A percentile compares a stretch with the other conserved stretches of the same genome.
Conservation (phyloP, 2,888 invertebrate species). For the Brachyopa scutellaris region DNA sequence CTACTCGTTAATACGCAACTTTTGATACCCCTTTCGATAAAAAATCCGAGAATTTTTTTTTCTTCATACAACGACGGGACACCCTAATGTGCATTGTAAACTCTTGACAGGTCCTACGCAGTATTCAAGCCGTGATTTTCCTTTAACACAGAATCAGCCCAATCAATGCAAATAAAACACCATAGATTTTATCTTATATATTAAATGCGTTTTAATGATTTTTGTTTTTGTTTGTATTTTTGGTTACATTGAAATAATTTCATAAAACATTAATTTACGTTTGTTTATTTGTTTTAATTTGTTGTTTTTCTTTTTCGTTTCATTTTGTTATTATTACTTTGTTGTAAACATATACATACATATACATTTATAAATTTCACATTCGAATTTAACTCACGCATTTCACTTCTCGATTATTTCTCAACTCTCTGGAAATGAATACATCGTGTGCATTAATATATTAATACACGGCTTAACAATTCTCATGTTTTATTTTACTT, state of each 20-base stretch:
- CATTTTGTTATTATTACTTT: neutral
- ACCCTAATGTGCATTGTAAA: too few relatives aligned
- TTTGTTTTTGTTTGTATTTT: constrained; percentile 55
- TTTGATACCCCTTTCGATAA: too few relatives aligned
- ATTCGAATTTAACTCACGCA: constrained; percentile 53
- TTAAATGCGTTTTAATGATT: constrained; percentile 70
- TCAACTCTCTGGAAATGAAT: constrained; percentile 32
- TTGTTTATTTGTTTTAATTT: constrained; percentile 59
- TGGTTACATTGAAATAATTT: constrained; percentile 71
- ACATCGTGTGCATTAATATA: constrained; percentile 41
- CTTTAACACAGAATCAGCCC: too few relatives aligned
- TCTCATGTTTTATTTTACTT: constrained; percentile 10
- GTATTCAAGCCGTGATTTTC: too few relatives aligned
- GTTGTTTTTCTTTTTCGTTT: constrained; percentile 8
- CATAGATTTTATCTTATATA: constrained; percentile 49
- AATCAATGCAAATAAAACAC: constrained; percentile 45
- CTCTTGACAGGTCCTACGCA: too few relatives aligned
- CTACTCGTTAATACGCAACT: too few relatives aligned
- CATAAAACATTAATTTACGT: constrained; percentile 70
- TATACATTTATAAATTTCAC: constrained; percentile 57
- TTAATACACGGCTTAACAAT: constrained; percentile 54
- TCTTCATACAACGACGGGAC: too few relatives aligned
- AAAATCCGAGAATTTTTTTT: too few relatives aligned
- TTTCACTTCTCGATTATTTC: constrained; percentile 5
- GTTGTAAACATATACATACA: constrained; percentile 67